Base-by-base conservation (phyloP, 2,888 invertebrate species). In the Plemyria rubiginata region DNA sequence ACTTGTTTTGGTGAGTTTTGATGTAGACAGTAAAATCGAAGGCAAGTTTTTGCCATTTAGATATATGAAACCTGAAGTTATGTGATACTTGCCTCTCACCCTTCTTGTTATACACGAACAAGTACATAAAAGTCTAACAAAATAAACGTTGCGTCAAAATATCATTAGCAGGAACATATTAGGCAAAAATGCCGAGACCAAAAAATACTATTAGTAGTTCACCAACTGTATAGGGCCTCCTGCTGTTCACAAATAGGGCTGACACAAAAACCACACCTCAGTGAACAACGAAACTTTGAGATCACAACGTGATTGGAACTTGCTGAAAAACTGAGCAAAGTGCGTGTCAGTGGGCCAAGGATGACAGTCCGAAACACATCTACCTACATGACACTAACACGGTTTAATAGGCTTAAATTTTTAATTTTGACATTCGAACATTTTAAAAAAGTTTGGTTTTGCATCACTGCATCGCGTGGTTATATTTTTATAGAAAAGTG, bases 311-410 rank as follows among this genome's bases (percentile, higher is more conserved):
- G 70, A 64, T 58, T 75, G 46, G 71, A 76, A 73, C 69, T 55
- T 61, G 61, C 65, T 70, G 70, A 78, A 79, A 80, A 82, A 81
- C 41, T 50, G 28, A 60, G 49, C 22, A 69, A 61, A 60, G 15
- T 68, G 61, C 75, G 70, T 82, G 76, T 54, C 68, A 77, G 61
- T 79, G 71, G 82, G 79, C 79, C 84, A 84, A 82, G 82, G 81
- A 77, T 77, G 81, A 13, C 13, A 15, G 3, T 12, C 12, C 40
- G 4, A 5, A 15, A 15, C 15, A 43, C 43, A 43, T 15, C 36
- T 38, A 38, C 9, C 36, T 38, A 16, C 41, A 41, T 43, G n/a
- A 4, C 3, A 43, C 6, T 43, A 8, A 15, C 7, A 43, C 2
- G 2, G 16, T 16, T 43, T 1, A 2, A 15, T 43, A 16, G 8